Base-by-base conservation (phyloP, 1,140 invertebrate species). In the Ganaspis sp. region DNA sequence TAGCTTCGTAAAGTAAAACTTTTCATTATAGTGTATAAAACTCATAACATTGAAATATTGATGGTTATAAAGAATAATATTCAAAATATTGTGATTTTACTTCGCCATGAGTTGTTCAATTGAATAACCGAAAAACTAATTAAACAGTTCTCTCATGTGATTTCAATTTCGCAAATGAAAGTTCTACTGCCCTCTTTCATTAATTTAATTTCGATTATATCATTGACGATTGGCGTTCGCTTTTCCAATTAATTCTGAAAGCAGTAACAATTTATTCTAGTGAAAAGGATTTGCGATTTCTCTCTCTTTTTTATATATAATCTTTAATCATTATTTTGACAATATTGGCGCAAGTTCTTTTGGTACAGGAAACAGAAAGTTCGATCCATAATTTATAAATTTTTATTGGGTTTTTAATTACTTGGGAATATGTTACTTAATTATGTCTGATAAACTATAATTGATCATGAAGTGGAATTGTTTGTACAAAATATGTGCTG, bases 91-190 rank as follows among this genome's bases (percentile, higher is more conserved):
- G 9, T 45, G 42, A 45, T 45, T 45, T 45, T 45, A 45, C 42
- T 45, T 15, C 3, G n/a, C 42, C 42, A 15, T 15, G 4, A 58
- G 53, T 58, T 12, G 23, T 9, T 23, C 53, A 23, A 58, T 58
- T 58, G 53, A 12, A 58, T 23, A 58, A 58, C 53, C 19, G 53
- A 58, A 58, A 58, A 23, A 23, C 23, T 58, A 58, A 58, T 58
- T 58, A 58, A 58, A 58, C 2, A 58, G 19, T 58, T 1, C 53
- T 58, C 53, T 58, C 53, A 12, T 58, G 53, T 15, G 53, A 58
- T 58, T 58, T 58, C 53, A 26, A 58, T 58, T 58, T 58, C 6
- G 21, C 53, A 58, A 58, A 58, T 26, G 19, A 23, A 23, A 58
- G 23, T 58, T 58, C 8, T 58, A 3, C 0, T 23, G 3, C 21